Base-by-base conservation (phyloP, 2,888 invertebrate species). In the Oithona nana region DNA sequence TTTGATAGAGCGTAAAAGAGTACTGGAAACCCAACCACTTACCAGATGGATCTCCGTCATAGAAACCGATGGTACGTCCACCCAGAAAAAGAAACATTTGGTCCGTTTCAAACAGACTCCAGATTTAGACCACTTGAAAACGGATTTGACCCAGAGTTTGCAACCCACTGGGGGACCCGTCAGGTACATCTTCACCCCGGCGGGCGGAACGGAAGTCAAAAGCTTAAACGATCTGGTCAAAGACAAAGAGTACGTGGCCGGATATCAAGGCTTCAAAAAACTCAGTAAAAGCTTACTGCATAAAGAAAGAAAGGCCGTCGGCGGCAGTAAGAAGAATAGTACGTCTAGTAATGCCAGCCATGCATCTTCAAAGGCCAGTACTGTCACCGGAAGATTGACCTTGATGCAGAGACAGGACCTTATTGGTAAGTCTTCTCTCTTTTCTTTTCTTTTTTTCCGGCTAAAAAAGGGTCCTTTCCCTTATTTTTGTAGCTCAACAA, bases 161-260 rank as follows among this genome's bases (percentile, higher is more conserved):
- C 31, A 29, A 11, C 64, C 64, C 22, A 26, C 48, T n/a, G 31
- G 52, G 39, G 64, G 64, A 2, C 50, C 60, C 31, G 60, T 64
- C 30, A 54, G 64, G 13, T 51, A 61, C 52, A 61, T 64, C 24
- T 64, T 51, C 52, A 64, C 64, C 3, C 64, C 64, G 26, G 57
- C 57, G 11, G 55, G 60, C 1, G 64, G 64, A 39, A 64, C 60
- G 1, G 28, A 55, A 20, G 64, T 64, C 26, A 61, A 26, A 8
- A 30, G 24, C 13, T 20, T 61, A 28, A 55, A 52, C n/a, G 28
- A 55, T 4, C 30, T 61, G 6, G 55, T 57, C 28, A 11, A 29
- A 16, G 30, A 29, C 3, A 61, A 61, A 20, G 26, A 20, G 13
- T 61, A 61, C 39, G 61, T 54, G 3, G 55, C 31, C 1, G 61